These are phyloP conservation scores for Nephrotoma guestfalica DNA, from an alignment of 2,888 invertebrate species.

Conservation along the genomic window DNA sequence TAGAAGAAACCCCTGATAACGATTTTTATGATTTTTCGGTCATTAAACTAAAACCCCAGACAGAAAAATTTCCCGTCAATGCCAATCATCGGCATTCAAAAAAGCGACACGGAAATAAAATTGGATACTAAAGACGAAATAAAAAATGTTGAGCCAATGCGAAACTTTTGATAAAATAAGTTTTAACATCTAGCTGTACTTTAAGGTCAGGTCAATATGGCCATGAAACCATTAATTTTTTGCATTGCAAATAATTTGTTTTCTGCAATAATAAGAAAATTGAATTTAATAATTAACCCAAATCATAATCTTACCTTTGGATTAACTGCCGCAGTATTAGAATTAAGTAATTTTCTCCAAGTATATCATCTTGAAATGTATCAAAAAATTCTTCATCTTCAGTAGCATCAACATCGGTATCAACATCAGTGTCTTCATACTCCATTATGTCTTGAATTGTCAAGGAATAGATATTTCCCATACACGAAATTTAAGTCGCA, in stretches of 20 bases:
- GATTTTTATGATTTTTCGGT: neutral
- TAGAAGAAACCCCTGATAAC: neutral
- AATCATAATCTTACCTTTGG: neutral
- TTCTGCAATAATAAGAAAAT: neutral
- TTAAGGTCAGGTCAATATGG: neutral
- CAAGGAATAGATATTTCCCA: conserved; percentile 1
- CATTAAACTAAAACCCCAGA: neutral
- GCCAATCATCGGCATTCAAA: neutral
- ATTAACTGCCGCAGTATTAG: neutral
- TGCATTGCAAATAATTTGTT: neutral
- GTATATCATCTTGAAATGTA: neutral
- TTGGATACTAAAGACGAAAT: neutral
- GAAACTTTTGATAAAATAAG: neutral
- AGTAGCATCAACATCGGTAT: neutral
- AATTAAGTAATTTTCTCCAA: conserved; percentile 1
- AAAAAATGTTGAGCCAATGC: neutral
- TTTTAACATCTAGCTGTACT: neutral
- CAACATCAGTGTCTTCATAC: neutral
- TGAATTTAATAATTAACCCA: neutral
- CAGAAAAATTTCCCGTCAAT: neutral
- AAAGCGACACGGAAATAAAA: neutral
- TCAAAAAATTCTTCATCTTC: conserved; percentile 3
- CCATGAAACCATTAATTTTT: neutral
- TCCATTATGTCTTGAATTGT: conserved; percentile 1
- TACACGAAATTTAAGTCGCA: neutral